Percentiles rank a stretch among this genome's conserved stretches.
Conservation (phyloP, 2,113 vertebrate species). For the Tinamus guttatus region DNA sequence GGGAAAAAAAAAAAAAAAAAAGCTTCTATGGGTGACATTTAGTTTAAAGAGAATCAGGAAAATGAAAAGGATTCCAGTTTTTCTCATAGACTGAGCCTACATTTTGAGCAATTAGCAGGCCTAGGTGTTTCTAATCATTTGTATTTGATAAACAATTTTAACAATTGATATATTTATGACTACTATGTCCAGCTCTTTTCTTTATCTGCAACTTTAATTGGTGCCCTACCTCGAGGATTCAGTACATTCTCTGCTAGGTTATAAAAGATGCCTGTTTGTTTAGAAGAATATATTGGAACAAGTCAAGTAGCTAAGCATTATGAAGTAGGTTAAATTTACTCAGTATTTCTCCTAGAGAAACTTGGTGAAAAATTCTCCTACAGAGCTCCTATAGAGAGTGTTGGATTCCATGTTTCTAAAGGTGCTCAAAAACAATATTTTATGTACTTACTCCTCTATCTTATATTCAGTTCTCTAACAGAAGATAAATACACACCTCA, state of each 20-base stretch:
- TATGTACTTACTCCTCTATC: not conserved
- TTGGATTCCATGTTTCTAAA: not conserved
- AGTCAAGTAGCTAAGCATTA: not conserved
- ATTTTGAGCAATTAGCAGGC: not conserved
- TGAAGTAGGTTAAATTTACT: not conserved
- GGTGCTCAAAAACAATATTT: not conserved
- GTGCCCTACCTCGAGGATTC: not conserved
- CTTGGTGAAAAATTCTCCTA: not conserved
- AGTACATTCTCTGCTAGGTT: not conserved
- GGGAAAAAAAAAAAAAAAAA: not conserved
- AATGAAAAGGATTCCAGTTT: not conserved
- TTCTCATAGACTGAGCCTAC: not conserved
- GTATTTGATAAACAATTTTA: not conserved
- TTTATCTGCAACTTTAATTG: not conserved
- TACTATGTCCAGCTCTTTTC: not conserved
- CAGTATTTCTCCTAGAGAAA: not conserved
- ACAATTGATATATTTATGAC: not conserved
- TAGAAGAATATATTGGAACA: not conserved
- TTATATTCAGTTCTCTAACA: not conserved
- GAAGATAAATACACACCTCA: not conserved
- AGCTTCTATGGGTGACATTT: not conserved
- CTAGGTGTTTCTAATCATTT: not conserved
- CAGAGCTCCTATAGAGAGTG: not conserved
- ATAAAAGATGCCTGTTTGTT: not conserved
- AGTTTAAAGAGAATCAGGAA: not conserved